Conservation (phyloP, 2,113 vertebrate species). For the Xiphias gladius region DNA sequence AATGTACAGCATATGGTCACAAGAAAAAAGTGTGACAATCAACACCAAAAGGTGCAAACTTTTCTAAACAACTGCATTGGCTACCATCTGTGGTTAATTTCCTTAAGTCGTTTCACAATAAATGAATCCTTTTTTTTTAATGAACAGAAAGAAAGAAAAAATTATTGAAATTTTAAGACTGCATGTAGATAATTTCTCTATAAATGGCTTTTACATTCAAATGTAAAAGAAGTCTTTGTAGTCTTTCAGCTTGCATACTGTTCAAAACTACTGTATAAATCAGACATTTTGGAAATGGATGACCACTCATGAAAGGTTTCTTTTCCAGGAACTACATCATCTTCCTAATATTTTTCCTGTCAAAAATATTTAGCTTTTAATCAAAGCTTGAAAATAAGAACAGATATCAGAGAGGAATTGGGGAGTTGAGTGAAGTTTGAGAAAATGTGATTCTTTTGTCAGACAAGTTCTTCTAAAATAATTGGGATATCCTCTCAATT, state of each 20-base stretch:
- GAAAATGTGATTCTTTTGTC: constrained; percentile 22
- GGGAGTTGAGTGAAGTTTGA: constrained; percentile 34
- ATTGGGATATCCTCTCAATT: constrained; percentile 44
- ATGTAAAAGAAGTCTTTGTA: background rate
- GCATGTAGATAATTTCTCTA: background rate
- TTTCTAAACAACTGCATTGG: constrained; percentile 57
- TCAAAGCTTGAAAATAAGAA: constrained; percentile 21
- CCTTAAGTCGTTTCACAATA: constrained; percentile 9
- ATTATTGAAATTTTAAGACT: background rate
- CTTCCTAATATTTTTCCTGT: background rate
- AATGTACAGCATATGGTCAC: constrained; percentile 75
- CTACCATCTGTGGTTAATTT: constrained; percentile 63
- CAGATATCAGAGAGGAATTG: constrained; percentile 23
- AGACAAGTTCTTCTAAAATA: constrained; percentile 50
- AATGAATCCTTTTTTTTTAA: background rate
- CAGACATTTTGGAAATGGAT: background rate
- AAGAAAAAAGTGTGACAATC: constrained; percentile 51
- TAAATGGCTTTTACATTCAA: background rate
- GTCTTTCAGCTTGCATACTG: background rate
- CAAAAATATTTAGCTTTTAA: constrained; percentile 2
- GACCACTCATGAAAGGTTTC: too few relatives aligned
- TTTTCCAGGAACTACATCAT: background rate
- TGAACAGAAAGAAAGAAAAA: background rate
- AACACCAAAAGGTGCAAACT: constrained; percentile 68
- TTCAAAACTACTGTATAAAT: constrained; percentile 1